Percentiles rank a stretch among this genome's conserved stretches.
Evolutionary conservation across 2,888 invertebrate genomes (phyloP).

Genomic region (Leptopilina syphax): DNA sequence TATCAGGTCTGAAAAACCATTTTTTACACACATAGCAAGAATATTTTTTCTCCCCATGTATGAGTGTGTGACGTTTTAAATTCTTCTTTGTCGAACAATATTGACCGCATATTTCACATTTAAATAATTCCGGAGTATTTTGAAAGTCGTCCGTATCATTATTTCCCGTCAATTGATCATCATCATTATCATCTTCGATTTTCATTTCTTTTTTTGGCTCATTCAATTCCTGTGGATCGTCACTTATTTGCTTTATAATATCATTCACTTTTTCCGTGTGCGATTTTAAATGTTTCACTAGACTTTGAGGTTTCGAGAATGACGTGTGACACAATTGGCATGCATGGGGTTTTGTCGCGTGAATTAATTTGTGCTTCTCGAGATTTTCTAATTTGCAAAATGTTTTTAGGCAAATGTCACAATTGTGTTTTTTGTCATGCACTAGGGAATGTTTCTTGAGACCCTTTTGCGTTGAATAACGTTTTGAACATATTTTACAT

Average conservation of each 20-base stretch:
- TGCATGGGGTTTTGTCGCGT: conserved; percentile 67
- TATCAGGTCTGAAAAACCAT: conserved; percentile 74
- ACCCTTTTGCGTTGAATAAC: conserved; percentile 70
- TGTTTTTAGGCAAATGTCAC: conserved; percentile 68
- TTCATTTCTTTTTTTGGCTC: conserved; percentile 59
- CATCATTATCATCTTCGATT: conserved; percentile 66
- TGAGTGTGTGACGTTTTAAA: conserved; percentile 70
- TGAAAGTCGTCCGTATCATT: conserved; percentile 53
- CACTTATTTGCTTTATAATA: conserved; percentile 60
- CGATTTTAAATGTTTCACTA: conserved; percentile 67
- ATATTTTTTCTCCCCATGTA: conserved; percentile 75
- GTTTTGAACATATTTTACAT: conserved; percentile 70
- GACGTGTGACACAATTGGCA: conserved; percentile 69
- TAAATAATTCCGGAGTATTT: conserved; percentile 71
- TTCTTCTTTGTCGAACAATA: conserved; percentile 73
- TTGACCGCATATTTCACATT: conserved; percentile 72
- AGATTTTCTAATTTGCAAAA: conserved; percentile 71
- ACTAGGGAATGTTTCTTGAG: conserved; percentile 71
- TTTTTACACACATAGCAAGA: conserved; percentile 75
- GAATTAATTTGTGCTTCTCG: conserved; percentile 70
- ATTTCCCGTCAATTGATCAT: conserved; percentile 53
- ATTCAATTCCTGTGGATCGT: conserved; percentile 57
- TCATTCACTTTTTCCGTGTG: conserved; percentile 66
- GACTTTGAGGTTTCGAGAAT: conserved; percentile 67
- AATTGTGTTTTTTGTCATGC: conserved; percentile 72